phyloP scores from a whole-genome alignment of 2,797 vertebrate genomes.

The Phoeniculus purpureus region DNA sequence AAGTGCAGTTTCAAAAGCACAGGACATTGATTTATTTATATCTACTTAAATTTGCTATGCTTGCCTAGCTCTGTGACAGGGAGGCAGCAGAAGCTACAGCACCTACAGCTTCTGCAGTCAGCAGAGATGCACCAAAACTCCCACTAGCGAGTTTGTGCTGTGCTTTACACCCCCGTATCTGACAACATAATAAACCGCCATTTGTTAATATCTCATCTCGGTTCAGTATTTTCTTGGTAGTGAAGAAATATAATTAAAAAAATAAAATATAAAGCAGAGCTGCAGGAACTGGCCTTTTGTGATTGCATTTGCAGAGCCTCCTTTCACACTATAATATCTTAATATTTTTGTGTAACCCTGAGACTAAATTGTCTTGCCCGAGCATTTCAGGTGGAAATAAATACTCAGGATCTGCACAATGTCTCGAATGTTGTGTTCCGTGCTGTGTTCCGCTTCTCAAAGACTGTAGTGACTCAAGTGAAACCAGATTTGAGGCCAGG shows the following conservation, averaged over 20 bases:
- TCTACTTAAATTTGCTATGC: conserved; percentile 60
- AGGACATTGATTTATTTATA: conserved; percentile 62
- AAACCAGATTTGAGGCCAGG: background rate
- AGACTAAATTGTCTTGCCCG: background rate
- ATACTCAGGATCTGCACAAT: accelerated
- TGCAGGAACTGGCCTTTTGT: background rate
- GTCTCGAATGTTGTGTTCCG: background rate
- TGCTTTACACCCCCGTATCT: background rate
- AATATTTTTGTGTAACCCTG: background rate
- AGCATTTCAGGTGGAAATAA: background rate
- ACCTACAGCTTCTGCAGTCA: conserved; percentile 42
- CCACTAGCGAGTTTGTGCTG: conserved; percentile 31
- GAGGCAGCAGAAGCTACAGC: conserved; percentile 28
- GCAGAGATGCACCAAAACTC: conserved; percentile 23
- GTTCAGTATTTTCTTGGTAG: background rate
- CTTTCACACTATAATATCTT: background rate
- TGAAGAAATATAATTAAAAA: background rate
- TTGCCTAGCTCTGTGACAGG: conserved; percentile 60
- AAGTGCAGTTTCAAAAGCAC: conserved; percentile 41
- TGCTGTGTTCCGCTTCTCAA: background rate
- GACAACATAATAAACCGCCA: background rate
- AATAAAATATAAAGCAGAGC: background rate
- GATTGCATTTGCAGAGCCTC: background rate
- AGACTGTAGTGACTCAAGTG: background rate
- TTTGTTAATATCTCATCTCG: background rate